Percentiles rank a stretch among this genome's conserved stretches.
These are phyloP conservation scores for Chymomyza caudatula DNA, from an alignment of 2,888 invertebrate species.

Conservation along the genomic window DNA sequence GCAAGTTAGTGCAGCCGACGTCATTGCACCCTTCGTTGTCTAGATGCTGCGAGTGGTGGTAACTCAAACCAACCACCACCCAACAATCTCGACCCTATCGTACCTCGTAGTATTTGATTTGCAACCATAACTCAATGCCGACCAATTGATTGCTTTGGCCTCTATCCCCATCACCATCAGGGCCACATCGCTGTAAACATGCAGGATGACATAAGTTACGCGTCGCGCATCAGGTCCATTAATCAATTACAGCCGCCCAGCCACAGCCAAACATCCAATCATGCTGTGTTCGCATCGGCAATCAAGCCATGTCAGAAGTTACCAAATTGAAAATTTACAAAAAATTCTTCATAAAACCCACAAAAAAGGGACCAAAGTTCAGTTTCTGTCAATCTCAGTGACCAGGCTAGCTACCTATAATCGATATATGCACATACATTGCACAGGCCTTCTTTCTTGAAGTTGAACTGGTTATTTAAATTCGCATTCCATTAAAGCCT, in stretches of 20 bases:
- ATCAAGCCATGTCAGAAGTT: conserved; percentile 48
- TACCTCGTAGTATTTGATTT: conserved; percentile 9
- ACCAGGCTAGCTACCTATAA: too few relatives aligned
- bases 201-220: conserved; percentile 58
- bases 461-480: too few relatives aligned
- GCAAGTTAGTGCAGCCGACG: conserved; percentile 28
- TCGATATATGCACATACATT: too few relatives aligned
- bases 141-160: background rate
- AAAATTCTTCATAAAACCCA: background rate
- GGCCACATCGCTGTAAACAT: conserved; percentile 37
- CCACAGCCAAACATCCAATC: conserved; percentile 7
- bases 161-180: background rate
- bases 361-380: background rate
- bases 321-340: conserved; percentile 12
- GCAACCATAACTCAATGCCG: conserved; percentile 48
- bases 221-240: conserved; percentile 64
- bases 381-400: background rate
- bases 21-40: conserved; percentile 19
- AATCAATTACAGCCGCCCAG: conserved; percentile 69
- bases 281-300: background rate
- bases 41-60: conserved; percentile 27
- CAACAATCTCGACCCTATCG: background rate
- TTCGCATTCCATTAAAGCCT: too few relatives aligned
- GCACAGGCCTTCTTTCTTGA: too few relatives aligned
- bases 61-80: background rate